Conservation (phyloP, 2,113 vertebrate species). For the Lagenorhynchus albirostris region DNA sequence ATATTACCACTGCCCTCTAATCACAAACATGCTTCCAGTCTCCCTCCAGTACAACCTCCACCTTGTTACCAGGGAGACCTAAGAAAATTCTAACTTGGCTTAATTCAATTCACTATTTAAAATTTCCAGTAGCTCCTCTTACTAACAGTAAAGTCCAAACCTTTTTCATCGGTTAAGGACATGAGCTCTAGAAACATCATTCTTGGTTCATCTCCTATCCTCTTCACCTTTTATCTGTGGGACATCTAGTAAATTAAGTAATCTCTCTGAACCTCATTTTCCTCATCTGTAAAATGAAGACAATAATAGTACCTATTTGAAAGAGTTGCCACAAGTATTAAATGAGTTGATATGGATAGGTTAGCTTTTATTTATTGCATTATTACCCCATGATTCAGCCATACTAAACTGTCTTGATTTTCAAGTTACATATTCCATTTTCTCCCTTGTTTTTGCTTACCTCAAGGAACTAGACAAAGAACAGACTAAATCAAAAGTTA, state of each 20-base stretch:
- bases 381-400: not conserved
- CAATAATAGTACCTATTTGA: not conserved
- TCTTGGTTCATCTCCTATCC: not conserved
- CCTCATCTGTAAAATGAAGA: not conserved
- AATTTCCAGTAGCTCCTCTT: not conserved
- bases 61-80: not conserved
- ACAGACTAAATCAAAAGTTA: not conserved
- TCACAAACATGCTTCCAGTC: not conserved
- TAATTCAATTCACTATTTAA: not conserved
- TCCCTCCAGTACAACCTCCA: not conserved
- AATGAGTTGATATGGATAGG: not conserved
- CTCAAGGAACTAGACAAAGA: not conserved
- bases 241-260: not conserved
- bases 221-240: not conserved
- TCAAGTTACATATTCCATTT: not conserved
- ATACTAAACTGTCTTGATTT: not conserved
- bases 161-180: not conserved
- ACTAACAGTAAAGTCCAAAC: not conserved
- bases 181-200: not conserved
- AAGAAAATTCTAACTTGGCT: not conserved
- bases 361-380: not conserved
- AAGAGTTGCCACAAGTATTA: not conserved
- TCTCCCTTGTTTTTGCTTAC: not conserved
- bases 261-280: not conserved
- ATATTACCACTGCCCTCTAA: not conserved